Evolutionary conservation across 2,888 invertebrate genomes (phyloP), one percentile per base, ranked within the genome.

Genomic region (Heteropelma amictum): DNA sequence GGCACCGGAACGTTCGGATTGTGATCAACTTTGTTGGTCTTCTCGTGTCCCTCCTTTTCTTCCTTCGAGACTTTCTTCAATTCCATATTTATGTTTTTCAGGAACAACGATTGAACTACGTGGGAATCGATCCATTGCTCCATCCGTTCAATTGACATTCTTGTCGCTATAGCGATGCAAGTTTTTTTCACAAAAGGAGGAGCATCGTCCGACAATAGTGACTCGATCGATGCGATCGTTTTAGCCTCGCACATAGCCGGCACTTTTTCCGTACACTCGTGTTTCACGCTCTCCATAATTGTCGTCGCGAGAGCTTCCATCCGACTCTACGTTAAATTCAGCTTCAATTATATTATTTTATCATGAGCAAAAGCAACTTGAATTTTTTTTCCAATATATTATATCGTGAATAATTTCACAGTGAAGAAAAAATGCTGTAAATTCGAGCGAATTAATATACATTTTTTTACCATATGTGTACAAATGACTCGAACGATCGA

Each of bases 51-150:
- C 2, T 75, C 61, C 21, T 58, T 73, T 7, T n/a, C 40, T 8
- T 67, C 47, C 30, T 70, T 70, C 4, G 63, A 6, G 1, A 60
- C 2, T 19, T 17, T 69, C 23, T 28, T 61, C n/a, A 63, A 42
- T 47, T 68, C 68, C 1, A 76, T 4, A 30, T 83, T 81, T 79
- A 88, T 85, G 45, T 87, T 86, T 68, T 87, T 87, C 0, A 83
- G 76, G 42, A 86, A 87, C 7, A 85, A 72, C 0, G 84, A 80
- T 17, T 83, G 84, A 8, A 82, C 79, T 19, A 86, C 79, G 35
- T 92, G 92, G 0, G 90, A 87, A 17, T 89, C 86, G 1, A 91
- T 88, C 93, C 93, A 93, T 28, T 92, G 90, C 45, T 90, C 85
- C 19, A 93, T 90, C 56, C 92, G 90, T 12, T 90, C 89, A 38